A percentile compares a stretch with the other conserved stretches of the same genome.
phyloP scores from a whole-genome alignment of 2,888 invertebrate species.

The Volucella zonaria region DNA sequence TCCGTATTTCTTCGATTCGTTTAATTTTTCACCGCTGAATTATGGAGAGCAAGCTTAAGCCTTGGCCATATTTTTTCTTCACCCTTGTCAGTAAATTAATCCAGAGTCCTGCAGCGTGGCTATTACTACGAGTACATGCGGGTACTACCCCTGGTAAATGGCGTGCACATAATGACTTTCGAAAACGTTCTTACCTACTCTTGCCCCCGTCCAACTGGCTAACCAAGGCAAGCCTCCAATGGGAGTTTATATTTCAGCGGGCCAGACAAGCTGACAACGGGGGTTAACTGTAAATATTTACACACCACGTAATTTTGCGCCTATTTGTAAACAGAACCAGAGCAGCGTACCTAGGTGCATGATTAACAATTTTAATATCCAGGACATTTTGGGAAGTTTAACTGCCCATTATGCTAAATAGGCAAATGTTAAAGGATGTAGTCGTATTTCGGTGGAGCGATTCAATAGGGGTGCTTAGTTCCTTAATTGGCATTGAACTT shows the following conservation, averaged over 20 bases:
- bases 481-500: no score
- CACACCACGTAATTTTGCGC: constrained; percentile 58
- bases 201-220: neutral
- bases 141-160: constrained; percentile 30
- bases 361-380: constrained; percentile 64
- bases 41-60: constrained; percentile 32
- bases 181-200: constrained; percentile 44
- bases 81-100: constrained; percentile 58
- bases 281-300: constrained; percentile 56
- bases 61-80: constrained; percentile 16
- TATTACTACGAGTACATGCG: neutral
- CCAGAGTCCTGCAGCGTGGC: neutral
- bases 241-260: neutral
- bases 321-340: constrained; percentile 31
- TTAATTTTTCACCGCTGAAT: constrained; percentile 28
- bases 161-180: constrained; percentile 58
- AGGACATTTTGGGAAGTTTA: constrained; percentile 58
- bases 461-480: no score
- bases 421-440: neutral
- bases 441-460: no score
- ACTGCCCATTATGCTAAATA: constrained; percentile 14
- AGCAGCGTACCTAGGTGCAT: constrained; percentile 39
- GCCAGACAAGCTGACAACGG: neutral
- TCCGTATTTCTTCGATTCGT: constrained; percentile 39
- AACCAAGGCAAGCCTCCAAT: neutral